A percentile compares a stretch with the other conserved stretches of the same genome.
Evolutionary conservation across 2,113 vertebrate genomes (phyloP).

Genomic region (Tragelaphus buxtoni): DNA sequence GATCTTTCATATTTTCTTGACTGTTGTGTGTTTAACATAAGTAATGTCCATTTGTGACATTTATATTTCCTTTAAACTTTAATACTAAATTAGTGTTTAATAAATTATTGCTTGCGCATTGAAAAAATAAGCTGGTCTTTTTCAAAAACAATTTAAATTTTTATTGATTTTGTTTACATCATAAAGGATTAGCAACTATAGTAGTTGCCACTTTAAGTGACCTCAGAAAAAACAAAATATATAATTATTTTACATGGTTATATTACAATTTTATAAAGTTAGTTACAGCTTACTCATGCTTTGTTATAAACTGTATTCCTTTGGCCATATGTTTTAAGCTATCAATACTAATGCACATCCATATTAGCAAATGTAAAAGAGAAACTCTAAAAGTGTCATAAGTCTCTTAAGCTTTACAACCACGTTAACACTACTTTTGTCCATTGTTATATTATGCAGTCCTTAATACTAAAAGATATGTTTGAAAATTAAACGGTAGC

Average conservation of each 20-base stretch:
- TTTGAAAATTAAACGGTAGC: constrained; percentile 19
- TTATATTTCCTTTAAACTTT: neutral
- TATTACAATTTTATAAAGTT: constrained; percentile 64
- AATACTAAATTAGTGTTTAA: neutral
- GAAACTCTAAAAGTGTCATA: constrained; percentile 7
- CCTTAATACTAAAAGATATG: neutral
- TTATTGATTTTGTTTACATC: constrained; percentile 79
- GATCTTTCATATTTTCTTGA: neutral
- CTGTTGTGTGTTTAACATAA: neutral
- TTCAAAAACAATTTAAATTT: constrained; percentile 66
- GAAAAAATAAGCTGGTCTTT: neutral
- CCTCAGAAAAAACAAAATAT: constrained; percentile 66
- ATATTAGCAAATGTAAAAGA: constrained; percentile 31
- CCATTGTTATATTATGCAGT: neutral
- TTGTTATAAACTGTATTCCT: constrained; percentile 32
- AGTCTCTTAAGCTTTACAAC: neutral
- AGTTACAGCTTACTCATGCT: constrained; percentile 38
- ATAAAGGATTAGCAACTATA: constrained; percentile 48
- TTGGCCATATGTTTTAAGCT: neutral
- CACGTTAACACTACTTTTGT: neutral
- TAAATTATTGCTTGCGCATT: neutral
- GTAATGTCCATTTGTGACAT: neutral
- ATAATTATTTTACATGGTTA: constrained; percentile 72
- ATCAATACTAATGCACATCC: neutral
- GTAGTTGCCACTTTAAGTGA: constrained; percentile 64